These are phyloP conservation scores for Mormyrus iriodes DNA, from an alignment of 2,113 vertebrate genomes.

Conservation along the genomic window DNA sequence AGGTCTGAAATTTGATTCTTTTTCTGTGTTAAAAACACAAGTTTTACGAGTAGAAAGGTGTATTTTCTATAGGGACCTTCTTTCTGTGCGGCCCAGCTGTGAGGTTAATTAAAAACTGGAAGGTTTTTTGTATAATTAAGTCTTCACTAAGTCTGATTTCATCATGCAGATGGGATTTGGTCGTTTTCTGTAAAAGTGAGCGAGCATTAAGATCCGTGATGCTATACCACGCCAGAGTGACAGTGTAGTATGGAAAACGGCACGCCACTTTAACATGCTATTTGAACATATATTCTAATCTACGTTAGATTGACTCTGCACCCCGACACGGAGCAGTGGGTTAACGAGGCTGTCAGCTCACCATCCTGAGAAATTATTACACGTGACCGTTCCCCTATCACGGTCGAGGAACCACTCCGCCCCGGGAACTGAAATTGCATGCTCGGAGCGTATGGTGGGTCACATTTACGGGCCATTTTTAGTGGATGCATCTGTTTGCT, in stretches of 20 bases:
- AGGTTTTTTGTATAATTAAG: slow-evolving; percentile 3
- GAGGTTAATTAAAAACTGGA: slow-evolving; percentile 13
- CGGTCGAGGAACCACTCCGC: not conserved
- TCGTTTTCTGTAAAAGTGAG: not conserved
- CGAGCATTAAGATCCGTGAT: not conserved
- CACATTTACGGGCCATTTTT: not conserved
- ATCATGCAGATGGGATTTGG: not conserved
- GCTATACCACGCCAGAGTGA: not conserved
- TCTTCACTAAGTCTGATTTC: not conserved
- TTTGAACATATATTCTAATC: not conserved
- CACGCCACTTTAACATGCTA: not conserved
- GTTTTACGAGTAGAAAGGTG: not conserved
- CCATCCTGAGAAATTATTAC: not conserved
- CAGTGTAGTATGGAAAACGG: not conserved
- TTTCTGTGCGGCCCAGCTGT: not conserved
- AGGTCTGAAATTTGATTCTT: not conserved
- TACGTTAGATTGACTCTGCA: not conserved
- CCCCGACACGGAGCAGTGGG: not conserved
- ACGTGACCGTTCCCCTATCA: not conserved
- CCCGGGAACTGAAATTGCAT: not conserved
- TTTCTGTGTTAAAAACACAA: not conserved
- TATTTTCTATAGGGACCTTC: not conserved
- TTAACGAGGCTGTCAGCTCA: not conserved
- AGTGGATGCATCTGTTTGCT: not conserved
- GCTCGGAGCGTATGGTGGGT: not conserved